Conservation (phyloP, 2,113 vertebrate genomes). For the Brachionichthys hirsutus region DNA sequence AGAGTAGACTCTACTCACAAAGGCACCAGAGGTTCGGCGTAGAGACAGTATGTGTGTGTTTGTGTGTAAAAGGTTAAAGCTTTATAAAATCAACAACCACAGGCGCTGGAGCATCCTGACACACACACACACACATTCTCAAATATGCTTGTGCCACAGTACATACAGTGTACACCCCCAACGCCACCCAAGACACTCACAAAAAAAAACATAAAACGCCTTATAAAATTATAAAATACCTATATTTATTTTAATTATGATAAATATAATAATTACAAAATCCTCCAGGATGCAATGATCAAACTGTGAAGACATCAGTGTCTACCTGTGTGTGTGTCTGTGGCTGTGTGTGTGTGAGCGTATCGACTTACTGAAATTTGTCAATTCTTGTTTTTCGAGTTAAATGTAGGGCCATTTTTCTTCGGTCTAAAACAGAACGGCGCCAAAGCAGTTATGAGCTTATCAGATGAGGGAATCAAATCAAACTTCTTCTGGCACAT, state of each 20-base stretch:
- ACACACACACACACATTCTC: constrained; percentile 1
- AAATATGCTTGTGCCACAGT: constrained; percentile 3
- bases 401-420: background rate
- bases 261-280: no score
- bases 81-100: constrained; percentile 34
- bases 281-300: constrained; percentile 6
- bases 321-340: constrained; percentile 14
- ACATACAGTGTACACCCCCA: background rate
- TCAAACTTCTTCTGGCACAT: no score
- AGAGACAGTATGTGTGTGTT: background rate
- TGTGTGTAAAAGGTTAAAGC: background rate
- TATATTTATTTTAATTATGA: no score
- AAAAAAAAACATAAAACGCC: no score
- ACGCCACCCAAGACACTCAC: no score
- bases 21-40: constrained; percentile 11
- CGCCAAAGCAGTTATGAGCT: no score
- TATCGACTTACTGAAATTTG: constrained; percentile 36
- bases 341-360: constrained; percentile 19
- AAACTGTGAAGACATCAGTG: constrained; percentile 29
- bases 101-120: constrained; percentile 6
- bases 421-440: no score
- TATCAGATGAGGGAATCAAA: no score
- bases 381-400: constrained; percentile 30
- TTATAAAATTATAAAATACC: no score
- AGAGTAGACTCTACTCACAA: no score